Conservation (phyloP, 2,888 invertebrate genomes). For the Tinea trinotella region DNA sequence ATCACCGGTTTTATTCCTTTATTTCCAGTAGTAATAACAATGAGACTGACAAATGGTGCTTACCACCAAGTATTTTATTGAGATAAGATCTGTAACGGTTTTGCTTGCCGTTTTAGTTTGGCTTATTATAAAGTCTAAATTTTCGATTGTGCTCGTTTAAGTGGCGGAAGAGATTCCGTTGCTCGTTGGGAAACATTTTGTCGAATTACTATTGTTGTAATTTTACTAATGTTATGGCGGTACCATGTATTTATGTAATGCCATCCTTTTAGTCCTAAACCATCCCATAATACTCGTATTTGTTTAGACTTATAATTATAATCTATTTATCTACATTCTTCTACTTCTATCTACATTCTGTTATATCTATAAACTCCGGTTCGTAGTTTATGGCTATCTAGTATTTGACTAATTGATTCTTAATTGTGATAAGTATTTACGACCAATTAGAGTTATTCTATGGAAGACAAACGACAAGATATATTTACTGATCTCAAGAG, state of each 20-base stretch:
- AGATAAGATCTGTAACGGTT: conserved; percentile 33
- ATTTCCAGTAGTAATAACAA: not conserved
- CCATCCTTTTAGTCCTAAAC: too few relatives aligned
- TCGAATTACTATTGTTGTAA: conserved; percentile 43
- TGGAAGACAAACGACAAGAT: conserved; percentile 11
- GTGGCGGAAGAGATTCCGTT: conserved; percentile 57
- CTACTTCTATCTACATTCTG: not conserved
- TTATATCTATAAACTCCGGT: not conserved
- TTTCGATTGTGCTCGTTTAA: conserved; percentile 45
- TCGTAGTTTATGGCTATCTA: not conserved
- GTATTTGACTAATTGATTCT: conserved; percentile 4
- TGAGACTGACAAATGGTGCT: not conserved
- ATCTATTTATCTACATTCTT: too few relatives aligned
- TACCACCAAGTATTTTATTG: not conserved
- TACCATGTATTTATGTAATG: not conserved
- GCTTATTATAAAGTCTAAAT: conserved; percentile 45
- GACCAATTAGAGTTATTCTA: conserved; percentile 10
- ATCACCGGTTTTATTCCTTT: not conserved
- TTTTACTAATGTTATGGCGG: not conserved
- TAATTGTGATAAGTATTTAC: conserved; percentile 9
- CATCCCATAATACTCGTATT: not conserved
- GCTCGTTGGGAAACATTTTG: conserved; percentile 45
- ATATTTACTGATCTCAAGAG: not conserved
- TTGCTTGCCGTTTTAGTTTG: conserved; percentile 38
- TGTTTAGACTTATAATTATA: too few relatives aligned